A percentile compares a stretch with the other conserved stretches of the same genome.
phyloP scores from a whole-genome alignment of 1,140 invertebrate species.

The Drosophila parabipectinata region DNA sequence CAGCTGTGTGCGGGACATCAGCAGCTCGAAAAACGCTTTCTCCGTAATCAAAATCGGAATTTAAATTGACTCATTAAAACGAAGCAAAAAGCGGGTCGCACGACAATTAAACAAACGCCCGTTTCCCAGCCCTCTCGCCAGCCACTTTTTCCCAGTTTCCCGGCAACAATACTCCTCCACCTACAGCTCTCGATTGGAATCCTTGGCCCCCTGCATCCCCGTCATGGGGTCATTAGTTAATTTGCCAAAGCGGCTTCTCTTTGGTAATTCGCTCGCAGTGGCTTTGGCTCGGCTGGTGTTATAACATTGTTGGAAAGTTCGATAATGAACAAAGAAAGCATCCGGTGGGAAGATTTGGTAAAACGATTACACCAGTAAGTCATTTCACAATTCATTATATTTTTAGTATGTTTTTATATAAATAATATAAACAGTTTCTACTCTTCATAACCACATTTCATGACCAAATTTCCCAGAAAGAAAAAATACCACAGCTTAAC shows the following conservation, averaged over 20 bases:
- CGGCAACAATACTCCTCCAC: slow-evolving; percentile 8
- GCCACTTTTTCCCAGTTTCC: not conserved
- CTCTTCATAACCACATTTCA: too few species aligned
- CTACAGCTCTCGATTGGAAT: slow-evolving; percentile 1
- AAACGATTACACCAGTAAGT: not conserved
- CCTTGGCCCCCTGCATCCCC: slow-evolving; percentile 26
- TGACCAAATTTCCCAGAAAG: not conserved
- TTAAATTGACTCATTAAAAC: slow-evolving; percentile 82
- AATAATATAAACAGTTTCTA: too few species aligned
- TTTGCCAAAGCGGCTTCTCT: slow-evolving; percentile 66
- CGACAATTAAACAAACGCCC: slow-evolving; percentile 77
- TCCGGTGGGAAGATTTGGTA: not conserved
- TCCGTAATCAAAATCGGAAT: slow-evolving; percentile 79
- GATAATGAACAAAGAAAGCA: slow-evolving; percentile 24
- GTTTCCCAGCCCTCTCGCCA: not conserved
- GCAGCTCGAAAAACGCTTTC: slow-evolving; percentile 47
- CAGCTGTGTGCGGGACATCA: slow-evolving; percentile 35
- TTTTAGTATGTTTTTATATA: not conserved
- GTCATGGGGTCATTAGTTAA: slow-evolving; percentile 77
- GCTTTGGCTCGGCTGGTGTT: slow-evolving; percentile 21
- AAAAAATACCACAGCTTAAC: not conserved
- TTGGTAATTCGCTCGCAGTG: slow-evolving; percentile 39
- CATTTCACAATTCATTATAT: not conserved
- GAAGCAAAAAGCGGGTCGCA: slow-evolving; percentile 76
- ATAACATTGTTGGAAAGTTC: slow-evolving; percentile 28